phyloP scores from a whole-genome alignment of 2,797 vertebrate genomes.

The Gadopsis marmoratus region DNA sequence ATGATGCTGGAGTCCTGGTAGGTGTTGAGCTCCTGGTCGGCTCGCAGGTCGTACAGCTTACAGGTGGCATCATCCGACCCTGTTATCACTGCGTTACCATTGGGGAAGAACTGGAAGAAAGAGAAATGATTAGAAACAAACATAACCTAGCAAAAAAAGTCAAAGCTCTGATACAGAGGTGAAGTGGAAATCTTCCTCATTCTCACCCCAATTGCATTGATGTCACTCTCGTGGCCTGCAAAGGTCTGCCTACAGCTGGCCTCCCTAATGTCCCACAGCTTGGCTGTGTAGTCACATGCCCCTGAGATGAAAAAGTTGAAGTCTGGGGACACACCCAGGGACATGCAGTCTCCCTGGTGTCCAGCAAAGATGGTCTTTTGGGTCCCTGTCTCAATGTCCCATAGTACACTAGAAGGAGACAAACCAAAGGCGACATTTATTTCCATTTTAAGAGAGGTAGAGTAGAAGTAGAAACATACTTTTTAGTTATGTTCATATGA shows the following conservation, averaged over 20 bases:
- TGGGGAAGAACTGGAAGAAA: slow-evolving; percentile 94
- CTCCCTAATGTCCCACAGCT: slow-evolving; percentile 97
- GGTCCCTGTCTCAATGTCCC: slow-evolving; percentile 98
- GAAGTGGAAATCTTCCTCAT: not conserved
- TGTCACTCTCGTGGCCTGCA: slow-evolving; percentile 94
- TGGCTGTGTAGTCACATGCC: slow-evolving; percentile 95
- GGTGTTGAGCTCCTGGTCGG: slow-evolving; percentile 95
- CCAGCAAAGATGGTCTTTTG: slow-evolving; percentile 93
- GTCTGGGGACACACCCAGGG: slow-evolving; percentile 93
- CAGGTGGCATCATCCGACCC: slow-evolving; percentile 96
- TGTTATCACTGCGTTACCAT: slow-evolving; percentile 94
- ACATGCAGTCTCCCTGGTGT: slow-evolving; percentile 98
- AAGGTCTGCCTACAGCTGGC: slow-evolving; percentile 95
- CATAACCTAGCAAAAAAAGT: not conserved
- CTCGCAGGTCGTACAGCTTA: slow-evolving; percentile 94
- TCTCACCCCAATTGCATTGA: slow-evolving; percentile 94
- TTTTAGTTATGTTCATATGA: not conserved
- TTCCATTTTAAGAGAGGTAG: not conserved
- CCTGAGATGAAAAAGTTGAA: slow-evolving; percentile 96
- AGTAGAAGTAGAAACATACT: not conserved
- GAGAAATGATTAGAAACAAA: slow-evolving; percentile 8
- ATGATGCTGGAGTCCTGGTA: slow-evolving; percentile 95
- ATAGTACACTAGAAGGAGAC: slow-evolving; percentile 86
- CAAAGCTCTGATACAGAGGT: not conserved
- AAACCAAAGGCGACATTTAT: not conserved